Conservation (phyloP, 2,797 vertebrate species). For the Xiphorhynchus erythropygius region DNA sequence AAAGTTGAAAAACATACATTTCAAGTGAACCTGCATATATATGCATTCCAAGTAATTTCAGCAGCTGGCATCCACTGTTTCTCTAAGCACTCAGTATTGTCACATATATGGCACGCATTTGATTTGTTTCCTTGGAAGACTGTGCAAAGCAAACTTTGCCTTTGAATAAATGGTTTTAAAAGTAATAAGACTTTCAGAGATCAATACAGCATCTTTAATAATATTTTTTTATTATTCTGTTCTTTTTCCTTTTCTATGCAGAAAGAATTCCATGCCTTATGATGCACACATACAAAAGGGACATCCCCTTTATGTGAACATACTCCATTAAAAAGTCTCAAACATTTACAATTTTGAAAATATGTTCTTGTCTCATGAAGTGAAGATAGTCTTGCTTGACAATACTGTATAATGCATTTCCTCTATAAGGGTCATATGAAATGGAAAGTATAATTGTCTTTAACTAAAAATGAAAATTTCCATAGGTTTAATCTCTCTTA, state of each 20-base stretch:
- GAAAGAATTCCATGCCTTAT: background rate
- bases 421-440: background rate
- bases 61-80: background rate
- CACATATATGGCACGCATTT: background rate
- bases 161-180: background rate
- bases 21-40: background rate
- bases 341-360: background rate
- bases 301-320: background rate
- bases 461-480: background rate
- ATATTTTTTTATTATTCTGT: background rate
- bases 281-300: background rate
- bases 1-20: background rate
- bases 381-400: background rate
- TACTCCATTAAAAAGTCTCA: background rate
- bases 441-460: background rate
- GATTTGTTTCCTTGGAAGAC: background rate
- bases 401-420: background rate
- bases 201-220: background rate
- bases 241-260: background rate
- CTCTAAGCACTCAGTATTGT: background rate
- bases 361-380: background rate
- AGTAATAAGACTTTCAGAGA: background rate
- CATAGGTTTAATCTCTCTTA: background rate
- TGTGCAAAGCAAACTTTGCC: background rate
- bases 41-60: background rate